phyloP scores from a whole-genome alignment of 1,140 invertebrate genomes.

The Atta cephalotes region DNA sequence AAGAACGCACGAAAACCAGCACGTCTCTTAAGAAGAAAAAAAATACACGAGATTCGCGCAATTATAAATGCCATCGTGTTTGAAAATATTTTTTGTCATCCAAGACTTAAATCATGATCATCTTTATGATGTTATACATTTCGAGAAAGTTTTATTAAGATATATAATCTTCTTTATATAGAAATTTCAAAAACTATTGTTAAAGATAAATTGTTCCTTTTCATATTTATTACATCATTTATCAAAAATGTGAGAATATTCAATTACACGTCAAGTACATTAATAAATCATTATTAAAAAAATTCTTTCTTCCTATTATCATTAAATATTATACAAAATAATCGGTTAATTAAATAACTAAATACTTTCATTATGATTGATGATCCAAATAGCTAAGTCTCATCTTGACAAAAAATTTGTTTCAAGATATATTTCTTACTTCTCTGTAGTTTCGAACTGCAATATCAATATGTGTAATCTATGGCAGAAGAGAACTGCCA shows the following conservation, averaged over 20 bases:
- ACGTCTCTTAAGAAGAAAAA: background rate
- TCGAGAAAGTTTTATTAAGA: background rate
- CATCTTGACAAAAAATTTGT: background rate
- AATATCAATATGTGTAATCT: background rate
- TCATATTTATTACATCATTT: background rate
- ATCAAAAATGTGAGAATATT: constrained; percentile 4
- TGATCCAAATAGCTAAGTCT: background rate
- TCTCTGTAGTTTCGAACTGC: background rate
- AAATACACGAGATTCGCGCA: constrained; percentile 18
- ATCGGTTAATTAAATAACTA: background rate
- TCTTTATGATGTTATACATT: background rate
- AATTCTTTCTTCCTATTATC: background rate
- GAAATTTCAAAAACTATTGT: background rate
- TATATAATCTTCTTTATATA: background rate
- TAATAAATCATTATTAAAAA: background rate
- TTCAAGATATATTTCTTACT: background rate
- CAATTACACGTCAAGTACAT: background rate
- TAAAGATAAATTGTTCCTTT: background rate
- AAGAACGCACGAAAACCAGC: constrained; percentile 32
- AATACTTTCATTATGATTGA: background rate
- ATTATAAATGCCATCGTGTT: constrained; percentile 25
- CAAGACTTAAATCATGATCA: background rate
- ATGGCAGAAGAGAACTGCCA: background rate
- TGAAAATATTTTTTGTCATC: background rate
- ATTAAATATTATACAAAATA: background rate